Conservation (phyloP, 23 tunicate genomes). For the Corella eumyota region DNA sequence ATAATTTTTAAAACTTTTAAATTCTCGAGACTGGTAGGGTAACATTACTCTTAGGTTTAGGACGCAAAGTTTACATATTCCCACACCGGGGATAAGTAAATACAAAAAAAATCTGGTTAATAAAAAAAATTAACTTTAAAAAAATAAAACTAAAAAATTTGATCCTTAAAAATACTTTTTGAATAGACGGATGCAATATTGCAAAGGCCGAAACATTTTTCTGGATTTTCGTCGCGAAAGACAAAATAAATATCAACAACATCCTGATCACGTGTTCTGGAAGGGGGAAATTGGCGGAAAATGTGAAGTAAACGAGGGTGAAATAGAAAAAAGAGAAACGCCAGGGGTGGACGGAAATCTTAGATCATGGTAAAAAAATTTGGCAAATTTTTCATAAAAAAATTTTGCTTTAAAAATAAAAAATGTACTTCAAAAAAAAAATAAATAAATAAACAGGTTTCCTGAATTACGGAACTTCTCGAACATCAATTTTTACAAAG, state of each 20-base stretch:
- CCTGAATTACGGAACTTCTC: constrained; percentile 22
- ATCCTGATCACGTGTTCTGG: constrained; percentile 31
- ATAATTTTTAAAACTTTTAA: too few species aligned
- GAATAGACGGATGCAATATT: constrained; percentile 21
- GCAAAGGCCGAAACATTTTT: constrained; percentile 14
- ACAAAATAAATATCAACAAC: constrained; percentile 4
- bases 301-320: constrained; percentile 31
- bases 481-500: constrained; percentile 9
- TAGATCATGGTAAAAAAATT: constrained; percentile 54
- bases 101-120: not conserved
- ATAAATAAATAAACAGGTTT: constrained; percentile 16
- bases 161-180: not conserved
- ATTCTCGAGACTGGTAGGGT: too few species aligned
- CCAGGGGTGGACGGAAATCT: constrained; percentile 15
- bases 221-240: constrained; percentile 1
- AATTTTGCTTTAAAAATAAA: too few species aligned
- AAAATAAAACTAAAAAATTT: too few species aligned
- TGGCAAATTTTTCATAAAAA: not conserved
- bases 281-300: constrained; percentile 55
- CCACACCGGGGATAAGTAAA: not conserved
- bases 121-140: too few species aligned
- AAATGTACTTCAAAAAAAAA: not conserved
- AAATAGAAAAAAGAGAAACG: not conserved
- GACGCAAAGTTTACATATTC: not conserved
- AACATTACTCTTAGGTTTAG: too few species aligned